Conservation (phyloP, 2,113 vertebrate species). For the Phoenicopterus ruber region DNA sequence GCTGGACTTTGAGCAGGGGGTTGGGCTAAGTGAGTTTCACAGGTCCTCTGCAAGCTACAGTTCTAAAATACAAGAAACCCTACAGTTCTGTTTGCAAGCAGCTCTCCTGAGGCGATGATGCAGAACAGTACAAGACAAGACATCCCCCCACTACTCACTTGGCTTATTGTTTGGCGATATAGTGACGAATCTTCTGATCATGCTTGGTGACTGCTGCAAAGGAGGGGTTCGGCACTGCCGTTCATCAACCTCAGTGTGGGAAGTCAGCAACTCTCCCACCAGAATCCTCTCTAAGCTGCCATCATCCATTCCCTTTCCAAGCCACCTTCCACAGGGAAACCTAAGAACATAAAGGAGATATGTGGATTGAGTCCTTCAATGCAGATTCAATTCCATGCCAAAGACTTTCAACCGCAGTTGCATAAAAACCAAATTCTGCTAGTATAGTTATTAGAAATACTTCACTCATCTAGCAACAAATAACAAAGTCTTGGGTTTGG, state of each 20-base stretch:
- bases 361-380: not conserved
- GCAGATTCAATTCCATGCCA: not conserved
- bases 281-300: constrained; percentile 95
- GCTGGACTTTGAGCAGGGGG: not conserved
- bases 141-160: constrained; percentile 77
- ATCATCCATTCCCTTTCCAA: constrained; percentile 96
- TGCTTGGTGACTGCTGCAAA: constrained; percentile 95
- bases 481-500: not conserved
- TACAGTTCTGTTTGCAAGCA: not conserved
- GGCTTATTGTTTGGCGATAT: constrained; percentile 97
- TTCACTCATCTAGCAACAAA: not conserved
- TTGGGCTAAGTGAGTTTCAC: not conserved
- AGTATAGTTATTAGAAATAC: not conserved
- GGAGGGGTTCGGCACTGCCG: constrained; percentile 92
- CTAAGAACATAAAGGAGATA: constrained; percentile 61
- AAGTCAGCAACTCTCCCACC: constrained; percentile 91
- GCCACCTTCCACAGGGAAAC: constrained; percentile 96
- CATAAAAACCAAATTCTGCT: not conserved
- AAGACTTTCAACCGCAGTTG: not conserved
- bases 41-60: not conserved
- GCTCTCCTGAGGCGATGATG: not conserved
- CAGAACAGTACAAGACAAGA: not conserved
- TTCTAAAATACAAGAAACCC: not conserved
- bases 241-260: constrained; percentile 86
- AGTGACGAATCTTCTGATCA: constrained; percentile 95